phyloP scores from a whole-genome alignment of 1,140 invertebrate genomes.

The Vanessa atalanta region DNA sequence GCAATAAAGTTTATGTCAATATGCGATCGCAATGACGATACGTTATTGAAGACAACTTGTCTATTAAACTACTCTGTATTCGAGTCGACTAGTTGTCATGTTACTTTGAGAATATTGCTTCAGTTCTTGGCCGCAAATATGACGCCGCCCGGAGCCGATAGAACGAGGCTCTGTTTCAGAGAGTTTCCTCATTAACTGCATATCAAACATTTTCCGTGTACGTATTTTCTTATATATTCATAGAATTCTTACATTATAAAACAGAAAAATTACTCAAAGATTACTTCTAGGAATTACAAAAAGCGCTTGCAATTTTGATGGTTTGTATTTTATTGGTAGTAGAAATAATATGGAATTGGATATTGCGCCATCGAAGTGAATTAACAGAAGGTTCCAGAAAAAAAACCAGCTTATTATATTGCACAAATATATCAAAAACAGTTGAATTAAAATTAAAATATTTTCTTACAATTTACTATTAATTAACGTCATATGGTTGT shows the following conservation, averaged over 20 bases:
- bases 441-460: no score
- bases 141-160: slow-evolving; percentile 37
- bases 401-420: no score
- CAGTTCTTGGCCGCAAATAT: slow-evolving; percentile 55
- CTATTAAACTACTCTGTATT: slow-evolving; percentile 61
- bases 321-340: no score
- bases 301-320: no score
- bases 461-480: no score
- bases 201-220: slow-evolving; percentile 6
- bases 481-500: no score
- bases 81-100: slow-evolving; percentile 58
- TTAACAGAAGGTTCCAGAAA: no score
- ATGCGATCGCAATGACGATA: slow-evolving; percentile 37
- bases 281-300: not conserved
- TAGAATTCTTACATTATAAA: not conserved
- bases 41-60: slow-evolving; percentile 41
- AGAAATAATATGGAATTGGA: no score
- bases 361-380: no score
- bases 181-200: slow-evolving; percentile 34
- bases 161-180: slow-evolving; percentile 16
- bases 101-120: slow-evolving; percentile 63
- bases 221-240: not conserved
- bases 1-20: not conserved
- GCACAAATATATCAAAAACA: no score
- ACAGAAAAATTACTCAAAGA: not conserved